Base-by-base conservation (phyloP, 2,113 vertebrate species). In the Orthonyx spaldingii region DNA sequence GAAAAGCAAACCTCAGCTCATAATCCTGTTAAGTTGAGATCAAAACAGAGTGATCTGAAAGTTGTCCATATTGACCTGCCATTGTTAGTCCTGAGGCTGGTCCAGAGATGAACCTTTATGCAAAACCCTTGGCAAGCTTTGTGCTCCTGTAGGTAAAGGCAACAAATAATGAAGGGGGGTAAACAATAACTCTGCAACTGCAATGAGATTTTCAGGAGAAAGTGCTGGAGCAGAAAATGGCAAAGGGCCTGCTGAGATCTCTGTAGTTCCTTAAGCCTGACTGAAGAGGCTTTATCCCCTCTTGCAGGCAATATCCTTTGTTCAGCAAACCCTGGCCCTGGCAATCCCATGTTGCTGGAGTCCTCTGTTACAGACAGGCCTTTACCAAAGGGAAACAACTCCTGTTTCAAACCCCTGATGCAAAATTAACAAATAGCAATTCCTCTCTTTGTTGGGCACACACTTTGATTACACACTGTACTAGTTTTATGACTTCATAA, bases 401-500 rank as follows among this genome's bases (percentile, higher is more conserved):
- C 39, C 42, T 74, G 39, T 63, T 70, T 64, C 56, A 74, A 74
- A 44, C 42, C 82, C 14, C 46, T 84, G 50, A 74, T 59, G 35
- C 59, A 60, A 92, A 60, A 91, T 30, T 20, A 91, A 41, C 72
- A 52, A 81, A 47, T 22, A 70, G 42, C 20, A 78, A 11, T 71
- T 75, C 76, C 90, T 89, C 27, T 66, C 76, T 79, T 77, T 65
- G 86, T 57, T 55, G 41, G 55, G 72, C 66, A 93, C 84, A 42
- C 4, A 4, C 32, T 71, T 49, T 76, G 53, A 65, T 90, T 90
- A 69, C 70, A 69, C 28, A 37, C 57, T 68, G 60, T 42, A 52
- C 42, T 71, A 47, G 32, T 59, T 84, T 97, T 87, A 94, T 87
- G 84, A 68, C 82, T 93, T 94, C 69, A 87, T 95, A 82, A 94